These are phyloP conservation scores for Etheostoma perlongum DNA, from an alignment of 2,797 vertebrate species.

Conservation along the genomic window DNA sequence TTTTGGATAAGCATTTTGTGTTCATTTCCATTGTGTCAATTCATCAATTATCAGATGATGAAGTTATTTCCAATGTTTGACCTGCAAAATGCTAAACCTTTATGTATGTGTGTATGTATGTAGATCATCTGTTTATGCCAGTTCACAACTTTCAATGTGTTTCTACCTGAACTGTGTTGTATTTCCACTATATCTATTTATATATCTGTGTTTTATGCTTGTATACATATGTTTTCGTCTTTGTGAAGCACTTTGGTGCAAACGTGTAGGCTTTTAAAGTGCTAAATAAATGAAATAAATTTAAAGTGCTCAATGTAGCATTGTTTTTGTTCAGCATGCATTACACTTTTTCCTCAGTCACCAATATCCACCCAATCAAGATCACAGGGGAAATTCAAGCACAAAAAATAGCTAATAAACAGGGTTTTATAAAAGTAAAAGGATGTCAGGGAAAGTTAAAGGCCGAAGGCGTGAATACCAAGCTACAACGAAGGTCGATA, in stretches of 20 bases:
- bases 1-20: not conserved
- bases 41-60: constrained; percentile 24
- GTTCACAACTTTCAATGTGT: too few relatives aligned
- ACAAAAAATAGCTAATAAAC: not conserved
- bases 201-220: too few relatives aligned
- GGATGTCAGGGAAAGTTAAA: not conserved
- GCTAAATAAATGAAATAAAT: too few relatives aligned
- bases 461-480: not conserved
- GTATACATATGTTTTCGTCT: too few relatives aligned
- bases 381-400: constrained; percentile 6
- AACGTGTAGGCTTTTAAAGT: too few relatives aligned
- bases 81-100: not conserved
- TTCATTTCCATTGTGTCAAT: constrained; percentile 12
- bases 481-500: not conserved
- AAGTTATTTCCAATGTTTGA: constrained; percentile 7
- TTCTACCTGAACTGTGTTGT: too few relatives aligned
- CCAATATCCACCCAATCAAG: not conserved
- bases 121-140: too few relatives aligned
- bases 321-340: not conserved
- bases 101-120: too few relatives aligned
- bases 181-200: too few relatives aligned
- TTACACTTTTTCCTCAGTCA: not conserved
- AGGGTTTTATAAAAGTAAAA: not conserved
- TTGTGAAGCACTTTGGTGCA: too few relatives aligned
- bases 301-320: too few relatives aligned